Evolutionary conservation across 2,797 vertebrate species (phyloP), one percentile per base, ranked within the genome.

Genomic region (Premnoplex brunnescens): DNA sequence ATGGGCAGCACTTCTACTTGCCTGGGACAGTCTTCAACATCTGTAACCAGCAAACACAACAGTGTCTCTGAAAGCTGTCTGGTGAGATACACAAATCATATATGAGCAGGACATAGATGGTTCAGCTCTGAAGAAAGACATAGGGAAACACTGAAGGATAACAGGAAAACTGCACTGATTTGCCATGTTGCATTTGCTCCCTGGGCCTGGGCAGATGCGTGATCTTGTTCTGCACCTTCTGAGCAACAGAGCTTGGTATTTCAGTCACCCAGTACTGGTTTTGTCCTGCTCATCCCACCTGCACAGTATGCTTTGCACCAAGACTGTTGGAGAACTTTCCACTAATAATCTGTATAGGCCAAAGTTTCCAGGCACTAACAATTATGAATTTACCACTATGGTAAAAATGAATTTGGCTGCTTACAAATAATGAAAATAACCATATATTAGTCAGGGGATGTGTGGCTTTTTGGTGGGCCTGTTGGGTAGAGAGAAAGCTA

Each of bases 261-360:
- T 75, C 28, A 36, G 69, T 34, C 18, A 49, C 2, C 6, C 21
- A 22, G 22, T 34, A 59, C 73, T 76, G 28, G 11, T 64, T 68
- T 63, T 46, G 51, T 44, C 64, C 60, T 66, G 34, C 64, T 77
- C 18, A 20, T 58, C 21, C 74, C 59, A 52, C 23, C 55, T 62
- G 39, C 23, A 23, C 46, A 0, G 0, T 32, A 14, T 1, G 7
- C 34, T 81, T 84, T 58, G 43, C 20, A 41, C 37, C 12, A 49
- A 46, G 43, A 39, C 20, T 58, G 23, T 48, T 71, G 14, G 63
- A 75, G 54, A 78, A 66, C 55, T 66, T 60, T 34, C 9, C 32
- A 72, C 4, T 48, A 83, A 52, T 37, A 36, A 73, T 30, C 34
- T 49, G 15, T 58, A 28, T 13, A 49, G 21, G 32, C 79, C n/a